phyloP scores from a whole-genome alignment of 2,888 invertebrate species.

The Metopia argyrocephala region DNA sequence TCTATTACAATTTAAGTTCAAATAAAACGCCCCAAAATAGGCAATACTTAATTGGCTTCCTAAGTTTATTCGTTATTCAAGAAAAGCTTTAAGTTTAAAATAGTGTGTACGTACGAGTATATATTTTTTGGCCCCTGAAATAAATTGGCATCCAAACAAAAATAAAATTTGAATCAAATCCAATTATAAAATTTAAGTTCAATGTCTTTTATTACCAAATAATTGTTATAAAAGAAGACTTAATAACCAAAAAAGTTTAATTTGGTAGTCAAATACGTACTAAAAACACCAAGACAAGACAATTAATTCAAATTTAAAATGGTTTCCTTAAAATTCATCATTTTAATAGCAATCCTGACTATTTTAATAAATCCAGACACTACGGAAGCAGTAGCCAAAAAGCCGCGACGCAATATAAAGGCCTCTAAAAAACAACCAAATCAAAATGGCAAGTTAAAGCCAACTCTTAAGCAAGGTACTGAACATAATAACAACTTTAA shows the following conservation, averaged over 20 bases:
- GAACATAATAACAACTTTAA: neutral
- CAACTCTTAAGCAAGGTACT: slow-evolving; percentile 34
- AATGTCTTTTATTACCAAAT: slow-evolving; percentile 27
- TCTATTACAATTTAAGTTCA: neutral
- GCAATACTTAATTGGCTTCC: neutral
- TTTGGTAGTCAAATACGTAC: neutral
- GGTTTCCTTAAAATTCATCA: slow-evolving; percentile 33
- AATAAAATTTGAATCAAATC: slow-evolving; percentile 25
- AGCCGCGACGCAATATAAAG: slow-evolving; percentile 36
- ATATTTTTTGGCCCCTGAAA: neutral
- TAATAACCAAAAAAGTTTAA: slow-evolving; percentile 2
- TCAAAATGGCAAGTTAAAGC: slow-evolving; percentile 34
- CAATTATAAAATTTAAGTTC: slow-evolving; percentile 37
- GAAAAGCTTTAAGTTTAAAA: neutral
- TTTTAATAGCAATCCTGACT: slow-evolving; percentile 25
- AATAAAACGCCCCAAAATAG: neutral
- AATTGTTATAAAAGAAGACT: slow-evolving; percentile 51
- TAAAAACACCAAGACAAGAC: neutral
- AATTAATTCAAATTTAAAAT: slow-evolving; percentile 20
- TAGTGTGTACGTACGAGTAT: neutral
- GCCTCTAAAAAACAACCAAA: slow-evolving; percentile 28
- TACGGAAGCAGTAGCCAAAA: slow-evolving; percentile 20
- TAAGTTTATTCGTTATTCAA: too few species aligned
- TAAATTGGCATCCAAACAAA: slow-evolving; percentile 25
- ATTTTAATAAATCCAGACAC: slow-evolving; percentile 11